Base-by-base conservation (phyloP, 1,140 invertebrate species). In the Drosophila equinoxialis region DNA sequence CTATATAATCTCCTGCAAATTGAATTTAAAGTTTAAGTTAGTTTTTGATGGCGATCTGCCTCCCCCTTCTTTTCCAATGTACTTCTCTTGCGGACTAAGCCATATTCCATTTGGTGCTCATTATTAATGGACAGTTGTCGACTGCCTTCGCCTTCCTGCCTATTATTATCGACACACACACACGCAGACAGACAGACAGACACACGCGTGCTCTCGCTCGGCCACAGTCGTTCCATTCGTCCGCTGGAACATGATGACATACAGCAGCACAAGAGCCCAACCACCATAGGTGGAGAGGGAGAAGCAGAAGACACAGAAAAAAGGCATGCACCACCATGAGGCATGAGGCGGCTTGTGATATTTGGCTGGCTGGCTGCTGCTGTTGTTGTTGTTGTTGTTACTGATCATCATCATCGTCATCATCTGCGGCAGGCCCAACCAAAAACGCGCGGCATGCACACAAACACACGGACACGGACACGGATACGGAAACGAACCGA, bases 371-470 rank as follows among this genome's bases (percentile, higher is more conserved):
- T 51, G 45, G 35, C 35, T 37, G 35, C 35, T 37, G 35, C 7
- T 37, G 35, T 10, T 37, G 35, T 11, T 54, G 63, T 33, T 61
- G 59, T 57, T 59, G 59, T 68, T 65, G 63, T 59, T 71, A 37
- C 33, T 70, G 63, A 42, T 74, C 65, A 42, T 75, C 67, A 74
- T 74, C 70, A 78, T 78, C 75, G 71, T 75, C 75, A 78, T 78
- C 76, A 75, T 75, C 76, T 75, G 76, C 73, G 76, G 76, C 76
- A 78, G 64, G 76, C 76, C 76, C 76, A 79, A 79, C 76, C 76
- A 79, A 79, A 78, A 79, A 79, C 76, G 73, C 73, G 76, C 73
- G 76, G 76, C 76, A 51, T 20, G 17, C 76, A 71, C 75, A 61
- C 76, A 68, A 64, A 76, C 68, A 75, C 76, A 48, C 41, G 14